Conservation (phyloP, 37 sponge, comb jelly and placozoan genomes). For the Haliclona indistincta region DNA sequence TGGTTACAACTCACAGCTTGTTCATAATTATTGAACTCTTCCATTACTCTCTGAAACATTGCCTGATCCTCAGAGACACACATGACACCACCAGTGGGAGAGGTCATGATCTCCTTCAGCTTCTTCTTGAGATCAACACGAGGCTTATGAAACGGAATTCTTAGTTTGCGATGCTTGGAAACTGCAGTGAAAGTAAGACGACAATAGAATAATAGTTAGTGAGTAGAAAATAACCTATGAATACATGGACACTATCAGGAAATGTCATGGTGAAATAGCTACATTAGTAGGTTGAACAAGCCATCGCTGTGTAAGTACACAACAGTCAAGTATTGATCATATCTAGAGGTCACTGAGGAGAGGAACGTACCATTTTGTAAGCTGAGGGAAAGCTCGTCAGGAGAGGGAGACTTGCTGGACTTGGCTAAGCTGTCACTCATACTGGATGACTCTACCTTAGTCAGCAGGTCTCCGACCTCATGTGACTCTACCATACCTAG, state of each 20-base stretch:
- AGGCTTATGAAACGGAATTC: background rate
- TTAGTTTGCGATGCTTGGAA: background rate
- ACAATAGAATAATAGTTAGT: no score
- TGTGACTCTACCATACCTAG: background rate
- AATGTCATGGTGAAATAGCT: no score
- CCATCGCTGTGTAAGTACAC: no score
- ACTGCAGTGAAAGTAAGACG: no score
- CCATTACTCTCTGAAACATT: slow-evolving; percentile 46
- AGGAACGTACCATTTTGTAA: no score
- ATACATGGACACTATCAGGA: no score
- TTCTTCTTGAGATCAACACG: slow-evolving; percentile 35
- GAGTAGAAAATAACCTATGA: no score
- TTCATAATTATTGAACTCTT: slow-evolving; percentile 49
- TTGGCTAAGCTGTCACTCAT: background rate
- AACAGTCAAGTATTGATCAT: no score
- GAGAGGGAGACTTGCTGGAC: background rate
- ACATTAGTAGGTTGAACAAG: no score
- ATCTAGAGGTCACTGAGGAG: no score
- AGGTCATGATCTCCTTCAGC: slow-evolving; percentile 51
- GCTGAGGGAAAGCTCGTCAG: background rate
- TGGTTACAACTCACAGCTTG: slow-evolving; percentile 24
- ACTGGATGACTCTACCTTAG: background rate
- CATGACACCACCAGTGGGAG: slow-evolving; percentile 8
- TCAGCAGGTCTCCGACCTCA: background rate
- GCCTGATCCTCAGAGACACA: slow-evolving; percentile 12